Base-by-base conservation (phyloP, 92 coral and sea anemone species). In the Zoanthus sociatus region DNA sequence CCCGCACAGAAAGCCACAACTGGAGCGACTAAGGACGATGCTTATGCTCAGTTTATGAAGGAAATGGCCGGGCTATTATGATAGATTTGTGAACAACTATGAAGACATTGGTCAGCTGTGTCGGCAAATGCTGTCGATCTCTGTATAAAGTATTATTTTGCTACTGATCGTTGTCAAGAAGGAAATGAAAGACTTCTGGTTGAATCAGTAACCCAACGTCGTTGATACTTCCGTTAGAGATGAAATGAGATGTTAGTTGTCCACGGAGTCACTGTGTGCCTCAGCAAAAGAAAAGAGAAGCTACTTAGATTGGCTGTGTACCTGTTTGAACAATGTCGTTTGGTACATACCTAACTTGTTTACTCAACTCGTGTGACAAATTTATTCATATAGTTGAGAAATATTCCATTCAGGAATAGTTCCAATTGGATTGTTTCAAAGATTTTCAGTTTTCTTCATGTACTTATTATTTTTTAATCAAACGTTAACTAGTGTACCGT, bases 21-120 rank as follows among this genome's bases (percentile, higher is more conserved):
- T 45, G 87, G 92, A 15, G 97, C 95, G 0, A 97, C 99, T 4
- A 97, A 97, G 86, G 99, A 97, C 92, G 99, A 97, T 86, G 99
- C 99, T 0, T 97, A 97, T 64, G 99, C 99, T 12, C 92, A 93
- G 71, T 97, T 97, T 89, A 97, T 97, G 99, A 95, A 94, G 64
- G 99, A 97, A 95, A 95, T 97, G 99, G 93, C 90, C 75, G 95
- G 98, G 14, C 91, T 97, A n/a, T 46, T 94, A 87, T 94, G 46
- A 69, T 30, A 1, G 16, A 33, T 44, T 63, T 16, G 26, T 3
- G n/a, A 9, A 17, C 26, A 4, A 12, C 10, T 63, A 63, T 17
- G 30, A 17, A 60, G 0, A 15, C 66, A 60, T 13, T 20, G n/a
- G 30, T 4, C 69, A 17, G 69, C 26, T 26, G 26, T 26, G 26